Evolutionary conservation across 2,113 vertebrate genomes (phyloP).

Genomic region (Salvelinus sp.): DNA sequence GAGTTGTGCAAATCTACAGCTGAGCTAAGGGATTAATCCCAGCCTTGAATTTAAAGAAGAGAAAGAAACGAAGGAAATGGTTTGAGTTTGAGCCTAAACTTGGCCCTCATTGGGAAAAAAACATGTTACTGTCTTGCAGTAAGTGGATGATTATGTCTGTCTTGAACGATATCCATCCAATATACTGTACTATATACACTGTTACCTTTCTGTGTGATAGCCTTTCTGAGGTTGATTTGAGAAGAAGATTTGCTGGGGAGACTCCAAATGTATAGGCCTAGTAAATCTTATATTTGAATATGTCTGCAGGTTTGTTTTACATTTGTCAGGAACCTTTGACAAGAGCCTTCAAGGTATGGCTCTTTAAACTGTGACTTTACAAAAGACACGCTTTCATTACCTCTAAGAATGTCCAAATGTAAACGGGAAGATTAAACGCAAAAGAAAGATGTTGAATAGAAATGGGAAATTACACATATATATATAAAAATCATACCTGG

Average conservation of each 20-base stretch:
- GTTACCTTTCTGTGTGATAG: background rate
- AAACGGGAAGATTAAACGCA: too few species aligned
- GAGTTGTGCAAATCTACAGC: constrained; percentile 35
- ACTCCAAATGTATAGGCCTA: background rate
- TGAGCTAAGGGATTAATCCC: constrained; percentile 62
- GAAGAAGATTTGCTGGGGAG: background rate
- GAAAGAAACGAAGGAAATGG: constrained; percentile 3
- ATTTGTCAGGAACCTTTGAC: too few species aligned
- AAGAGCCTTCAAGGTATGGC: too few species aligned
- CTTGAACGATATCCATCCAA: background rate
- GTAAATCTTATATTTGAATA: too few species aligned
- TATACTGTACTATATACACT: background rate
- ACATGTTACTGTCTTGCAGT: background rate
- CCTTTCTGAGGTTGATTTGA: background rate
- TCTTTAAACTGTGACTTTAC: too few species aligned
- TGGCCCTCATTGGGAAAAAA: constrained; percentile 39
- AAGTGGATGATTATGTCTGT: background rate
- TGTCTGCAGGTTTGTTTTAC: too few species aligned
- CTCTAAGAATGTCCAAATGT: too few species aligned
- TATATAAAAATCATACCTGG: too few species aligned
- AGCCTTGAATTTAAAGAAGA: constrained; percentile 54
- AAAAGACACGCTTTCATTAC: too few species aligned
- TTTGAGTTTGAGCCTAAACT: constrained; percentile 58
- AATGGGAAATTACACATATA: too few species aligned
- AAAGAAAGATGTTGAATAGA: too few species aligned